Percentiles rank a stretch among this genome's conserved stretches.
These are phyloP conservation scores for Gadus macrocephalus DNA, from an alignment of 2,113 vertebrate species.

Conservation along the genomic window DNA sequence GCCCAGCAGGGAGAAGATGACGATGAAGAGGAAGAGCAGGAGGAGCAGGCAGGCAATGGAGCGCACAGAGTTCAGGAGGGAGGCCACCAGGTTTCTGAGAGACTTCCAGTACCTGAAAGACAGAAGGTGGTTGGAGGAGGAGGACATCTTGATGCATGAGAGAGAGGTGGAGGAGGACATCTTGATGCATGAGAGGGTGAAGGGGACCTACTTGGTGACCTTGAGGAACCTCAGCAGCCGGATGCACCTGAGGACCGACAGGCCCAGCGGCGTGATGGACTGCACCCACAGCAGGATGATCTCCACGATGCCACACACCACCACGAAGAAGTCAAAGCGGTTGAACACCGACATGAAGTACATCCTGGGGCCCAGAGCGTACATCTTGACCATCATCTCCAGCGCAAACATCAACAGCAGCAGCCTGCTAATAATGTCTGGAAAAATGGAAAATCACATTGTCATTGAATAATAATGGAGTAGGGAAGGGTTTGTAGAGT, in stretches of 20 bases:
- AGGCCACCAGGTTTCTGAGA: slow-evolving; percentile 91
- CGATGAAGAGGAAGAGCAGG: slow-evolving; percentile 94
- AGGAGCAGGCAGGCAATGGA: slow-evolving; percentile 95
- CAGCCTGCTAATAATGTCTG: slow-evolving; percentile 84
- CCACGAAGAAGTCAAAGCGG: slow-evolving; percentile 97
- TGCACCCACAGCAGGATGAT: slow-evolving; percentile 79
- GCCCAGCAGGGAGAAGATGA: slow-evolving; percentile 92
- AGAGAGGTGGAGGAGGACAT: neutral
- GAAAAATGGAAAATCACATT: neutral
- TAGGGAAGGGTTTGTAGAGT: no score
- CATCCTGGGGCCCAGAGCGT: slow-evolving; percentile 82
- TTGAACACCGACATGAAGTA: slow-evolving; percentile 98
- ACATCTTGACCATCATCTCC: slow-evolving; percentile 97
- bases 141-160: neutral
- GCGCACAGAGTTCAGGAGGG: slow-evolving; percentile 91
- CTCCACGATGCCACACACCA: slow-evolving; percentile 87
- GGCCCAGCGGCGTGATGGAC: slow-evolving; percentile 84
- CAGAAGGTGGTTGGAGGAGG: no score
- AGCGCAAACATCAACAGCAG: slow-evolving; percentile 84
- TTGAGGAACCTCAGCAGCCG: slow-evolving; percentile 91
- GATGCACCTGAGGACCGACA: slow-evolving; percentile 95
- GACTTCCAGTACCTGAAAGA: slow-evolving; percentile 87
- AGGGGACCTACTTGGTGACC: slow-evolving; percentile 83
- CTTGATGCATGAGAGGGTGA: neutral
- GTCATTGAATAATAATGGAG: no score